Base-by-base conservation (phyloP, 2,888 invertebrate species). In the Hypselothyrea guttata region DNA sequence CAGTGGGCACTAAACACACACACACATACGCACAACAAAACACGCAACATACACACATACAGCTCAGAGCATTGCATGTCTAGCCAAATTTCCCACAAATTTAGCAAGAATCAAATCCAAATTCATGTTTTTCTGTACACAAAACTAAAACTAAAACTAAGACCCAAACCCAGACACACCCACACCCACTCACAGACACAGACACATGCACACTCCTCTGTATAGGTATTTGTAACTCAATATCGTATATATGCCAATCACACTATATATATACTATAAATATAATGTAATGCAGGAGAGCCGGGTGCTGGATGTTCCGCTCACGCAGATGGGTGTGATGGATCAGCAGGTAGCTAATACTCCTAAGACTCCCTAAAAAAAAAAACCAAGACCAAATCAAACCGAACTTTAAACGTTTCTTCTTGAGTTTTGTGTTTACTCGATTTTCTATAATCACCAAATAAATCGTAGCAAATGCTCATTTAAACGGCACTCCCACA, bases 291-390 rank as follows among this genome's bases (percentile, higher is more conserved):
- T 82, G 84, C 89, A 90, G 90, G 90, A 94, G 95, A 95, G 92
- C 93, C 95, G 92, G 96, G 95, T 91, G 93, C 93, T 91, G 96
- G 96, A 92, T 96, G 96, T 93, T 94, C 96, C 91, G 96, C 96
- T 90, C 96, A 96, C 92, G 94, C 95, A 91, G 96, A 96, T 91
- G 96, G 96, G 92, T 96, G 96, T 93, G 96, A 96, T 92, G 96
- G 96, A 92, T 95, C 96, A 92, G 95, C 96, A 96, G 95, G 93
- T 94, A 93, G 90, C 91, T 87, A 86, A 73, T 75, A 67, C 71
- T 70, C 62, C 71, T 72, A 62, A 71, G 44, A 74, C 48, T 45
- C 61, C 54, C 53, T 28, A 47, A 40, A 63, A 48, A 57, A 18
- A 27, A 18, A 47, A 48, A 38, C 55, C 46, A 51, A 45, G 44